Evolutionary conservation across 2,888 invertebrate genomes (phyloP).

Genomic region (Lithophane socia): DNA sequence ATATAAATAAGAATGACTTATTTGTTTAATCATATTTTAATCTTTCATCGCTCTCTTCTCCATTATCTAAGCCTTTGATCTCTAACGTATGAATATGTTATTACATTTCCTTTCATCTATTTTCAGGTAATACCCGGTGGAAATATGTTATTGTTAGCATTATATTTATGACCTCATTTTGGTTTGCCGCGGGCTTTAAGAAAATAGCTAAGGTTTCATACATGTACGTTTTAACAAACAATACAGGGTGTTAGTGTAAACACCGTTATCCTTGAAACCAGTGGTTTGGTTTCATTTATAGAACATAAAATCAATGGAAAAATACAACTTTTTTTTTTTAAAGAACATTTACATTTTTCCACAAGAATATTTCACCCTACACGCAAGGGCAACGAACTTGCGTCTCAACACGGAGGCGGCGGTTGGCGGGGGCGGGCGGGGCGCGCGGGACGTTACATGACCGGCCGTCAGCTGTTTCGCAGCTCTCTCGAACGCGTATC

Average conservation of each 20-base stretch:
- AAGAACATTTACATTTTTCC: too few relatives aligned
- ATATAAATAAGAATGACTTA: conserved; percentile 2
- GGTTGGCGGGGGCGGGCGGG: too few relatives aligned
- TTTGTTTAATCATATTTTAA: conserved; percentile 10
- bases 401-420: too few relatives aligned
- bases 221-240: background rate
- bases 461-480: too few relatives aligned
- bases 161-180: conserved; percentile 44
- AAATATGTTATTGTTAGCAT: conserved; percentile 18
- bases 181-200: conserved; percentile 2
- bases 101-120: conserved; percentile 13
- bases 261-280: too few relatives aligned
- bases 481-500: too few relatives aligned
- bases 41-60: background rate
- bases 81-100: conserved; percentile 29
- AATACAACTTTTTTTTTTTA: too few relatives aligned
- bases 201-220: background rate
- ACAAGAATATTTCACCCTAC: too few relatives aligned
- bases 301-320: too few relatives aligned
- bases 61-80: background rate
- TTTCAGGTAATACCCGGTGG: background rate
- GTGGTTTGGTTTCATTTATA: too few relatives aligned
- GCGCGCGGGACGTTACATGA: too few relatives aligned
- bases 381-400: too few relatives aligned
- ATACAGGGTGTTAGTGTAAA: background rate